Percentiles rank a stretch among this genome's conserved stretches.
phyloP scores from a whole-genome alignment of 30 jellyfish, hydroid and myxozoan species.

The Aurelia coerulea region DNA sequence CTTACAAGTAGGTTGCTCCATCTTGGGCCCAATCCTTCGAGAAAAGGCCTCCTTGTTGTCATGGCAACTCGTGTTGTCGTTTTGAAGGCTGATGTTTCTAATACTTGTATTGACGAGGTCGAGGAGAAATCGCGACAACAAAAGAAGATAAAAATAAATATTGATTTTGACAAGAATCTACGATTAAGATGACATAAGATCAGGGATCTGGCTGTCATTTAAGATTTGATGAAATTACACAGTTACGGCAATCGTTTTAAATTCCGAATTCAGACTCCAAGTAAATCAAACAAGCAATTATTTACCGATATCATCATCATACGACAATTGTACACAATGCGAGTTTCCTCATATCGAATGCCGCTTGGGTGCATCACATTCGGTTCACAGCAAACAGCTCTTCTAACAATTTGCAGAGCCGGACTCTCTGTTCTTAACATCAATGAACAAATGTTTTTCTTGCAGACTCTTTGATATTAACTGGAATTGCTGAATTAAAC shows the following conservation, averaged over 20 bases:
- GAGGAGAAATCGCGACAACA: background rate
- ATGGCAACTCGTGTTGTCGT: no score
- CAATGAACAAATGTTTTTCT: slow-evolving; percentile 44
- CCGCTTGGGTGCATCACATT: slow-evolving; percentile 31
- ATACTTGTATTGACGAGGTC: no score
- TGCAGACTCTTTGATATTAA: slow-evolving; percentile 27
- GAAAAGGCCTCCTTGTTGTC: no score
- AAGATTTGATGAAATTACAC: slow-evolving; percentile 31
- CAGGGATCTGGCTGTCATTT: slow-evolving; percentile 45
- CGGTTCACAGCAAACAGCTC: slow-evolving; percentile 36
- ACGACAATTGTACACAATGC: slow-evolving; percentile 6
- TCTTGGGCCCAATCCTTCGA: no score
- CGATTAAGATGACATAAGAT: background rate
- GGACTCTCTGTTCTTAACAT: slow-evolving; percentile 55
- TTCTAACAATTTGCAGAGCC: slow-evolving; percentile 41
- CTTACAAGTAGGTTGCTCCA: no score
- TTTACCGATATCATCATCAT: slow-evolving; percentile 30
- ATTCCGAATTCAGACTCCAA: slow-evolving; percentile 53
- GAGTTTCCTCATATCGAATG: slow-evolving; percentile 8
- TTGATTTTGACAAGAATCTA: background rate
- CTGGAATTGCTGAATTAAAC: slow-evolving; percentile 35
- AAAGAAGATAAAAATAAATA: slow-evolving; percentile 7
- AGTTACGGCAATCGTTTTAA: slow-evolving; percentile 49
- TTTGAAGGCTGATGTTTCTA: no score
- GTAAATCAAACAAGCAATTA: slow-evolving; percentile 46